These are phyloP conservation scores for Phoxinus dragarum DNA, from an alignment of 2,797 vertebrate species.

Conservation along the genomic window DNA sequence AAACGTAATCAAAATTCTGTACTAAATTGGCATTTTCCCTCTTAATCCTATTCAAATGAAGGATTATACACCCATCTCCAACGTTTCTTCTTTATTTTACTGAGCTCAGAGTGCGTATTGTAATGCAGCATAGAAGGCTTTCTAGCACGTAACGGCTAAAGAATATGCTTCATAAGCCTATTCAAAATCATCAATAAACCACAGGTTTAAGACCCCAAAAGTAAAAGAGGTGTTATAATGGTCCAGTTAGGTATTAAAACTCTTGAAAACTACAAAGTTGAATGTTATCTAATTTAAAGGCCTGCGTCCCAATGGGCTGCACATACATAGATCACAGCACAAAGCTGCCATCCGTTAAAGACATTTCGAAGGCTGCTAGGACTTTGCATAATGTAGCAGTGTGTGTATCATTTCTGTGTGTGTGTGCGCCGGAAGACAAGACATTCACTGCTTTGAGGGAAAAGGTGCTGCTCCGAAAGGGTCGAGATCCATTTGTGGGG, in stretches of 20 bases:
- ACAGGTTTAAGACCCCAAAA: constrained; percentile 65
- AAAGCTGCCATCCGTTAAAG: constrained; percentile 52
- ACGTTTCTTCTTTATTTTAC: not conserved
- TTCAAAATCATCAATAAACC: constrained; percentile 58
- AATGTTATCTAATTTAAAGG: constrained; percentile 49
- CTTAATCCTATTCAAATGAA: constrained; percentile 27
- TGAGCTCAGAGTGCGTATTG: constrained; percentile 47
- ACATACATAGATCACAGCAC: constrained; percentile 42
- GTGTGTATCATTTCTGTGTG: constrained; percentile 25
- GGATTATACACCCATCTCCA: constrained; percentile 3
- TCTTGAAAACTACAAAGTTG: constrained; percentile 54
- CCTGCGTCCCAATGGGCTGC: constrained; percentile 35
- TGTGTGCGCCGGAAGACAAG: constrained; percentile 62
- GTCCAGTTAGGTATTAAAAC: constrained; percentile 64
- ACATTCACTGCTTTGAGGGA: constrained; percentile 90
- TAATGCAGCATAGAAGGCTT: constrained; percentile 74
- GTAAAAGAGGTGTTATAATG: constrained; percentile 47
- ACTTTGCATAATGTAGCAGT: constrained; percentile 63
- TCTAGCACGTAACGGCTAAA: constrained; percentile 64
- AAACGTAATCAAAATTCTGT: constrained; percentile 32
- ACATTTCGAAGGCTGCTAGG: constrained; percentile 44
- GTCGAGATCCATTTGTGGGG: constrained; percentile 86
- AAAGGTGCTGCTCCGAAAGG: constrained; percentile 97
- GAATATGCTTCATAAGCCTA: constrained; percentile 61
- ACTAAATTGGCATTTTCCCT: constrained; percentile 21